These are phyloP conservation scores for Aphis gossypii DNA, from an alignment of 1,140 invertebrate genomes.

Conservation along the genomic window DNA sequence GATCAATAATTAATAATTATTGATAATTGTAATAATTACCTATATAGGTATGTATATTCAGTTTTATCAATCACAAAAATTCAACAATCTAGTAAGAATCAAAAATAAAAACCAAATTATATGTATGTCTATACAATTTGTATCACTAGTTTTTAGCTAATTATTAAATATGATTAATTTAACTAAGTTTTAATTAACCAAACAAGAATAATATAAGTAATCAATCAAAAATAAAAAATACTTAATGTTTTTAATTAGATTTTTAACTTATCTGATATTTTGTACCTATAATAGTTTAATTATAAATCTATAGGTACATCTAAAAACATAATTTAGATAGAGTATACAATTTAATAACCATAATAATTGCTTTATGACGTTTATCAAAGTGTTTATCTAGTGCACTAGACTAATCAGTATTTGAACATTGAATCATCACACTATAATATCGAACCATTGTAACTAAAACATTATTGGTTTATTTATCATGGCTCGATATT, in stretches of 20 bases:
- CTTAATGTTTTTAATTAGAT: not conserved
- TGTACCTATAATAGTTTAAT: not conserved
- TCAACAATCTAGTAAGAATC: not conserved
- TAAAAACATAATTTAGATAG: conserved; percentile 32
- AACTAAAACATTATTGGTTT: conserved; percentile 37
- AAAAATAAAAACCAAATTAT: not conserved
- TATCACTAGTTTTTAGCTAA: not conserved
- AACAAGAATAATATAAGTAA: not conserved
- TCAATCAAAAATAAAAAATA: not conserved
- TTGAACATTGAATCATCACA: conserved; percentile 57
- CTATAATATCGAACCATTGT: conserved; percentile 46
- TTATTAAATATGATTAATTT: not conserved
- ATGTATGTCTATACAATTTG: not conserved
- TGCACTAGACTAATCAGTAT: conserved; percentile 25
- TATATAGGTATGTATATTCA: too few species aligned
- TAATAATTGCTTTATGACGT: conserved; percentile 37
- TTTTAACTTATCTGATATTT: not conserved
- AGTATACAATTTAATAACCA: not conserved
- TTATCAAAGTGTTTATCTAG: conserved; percentile 47
- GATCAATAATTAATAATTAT: too few species aligned
- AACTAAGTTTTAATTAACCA: not conserved
- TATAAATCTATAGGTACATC: conserved; percentile 2
- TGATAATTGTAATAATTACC: too few species aligned
- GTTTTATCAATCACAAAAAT: not conserved
- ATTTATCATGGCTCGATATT: not conserved